phyloP scores from a whole-genome alignment of 1,140 invertebrate genomes.

The Eulimnadia texana region DNA sequence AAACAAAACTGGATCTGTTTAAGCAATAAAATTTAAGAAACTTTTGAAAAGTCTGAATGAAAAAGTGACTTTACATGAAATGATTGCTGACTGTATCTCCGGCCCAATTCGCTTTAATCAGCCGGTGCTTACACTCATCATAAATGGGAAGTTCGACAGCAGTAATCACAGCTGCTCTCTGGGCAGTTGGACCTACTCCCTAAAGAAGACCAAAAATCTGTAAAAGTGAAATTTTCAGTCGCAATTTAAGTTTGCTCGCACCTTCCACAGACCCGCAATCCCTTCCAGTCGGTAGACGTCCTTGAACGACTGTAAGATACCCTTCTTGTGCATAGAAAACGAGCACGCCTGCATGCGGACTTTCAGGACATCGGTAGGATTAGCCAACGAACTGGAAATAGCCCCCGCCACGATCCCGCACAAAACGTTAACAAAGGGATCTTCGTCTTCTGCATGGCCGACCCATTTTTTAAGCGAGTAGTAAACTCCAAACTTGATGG shows the following conservation, averaged over 20 bases:
- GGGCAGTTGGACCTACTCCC: constrained; percentile 79
- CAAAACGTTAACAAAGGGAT: constrained; percentile 60
- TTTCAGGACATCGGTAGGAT: constrained; percentile 97
- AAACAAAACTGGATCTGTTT: constrained; percentile 67
- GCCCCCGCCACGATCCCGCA: constrained; percentile 69
- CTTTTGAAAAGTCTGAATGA: not conserved
- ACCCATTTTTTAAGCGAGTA: constrained; percentile 65
- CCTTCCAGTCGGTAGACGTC: constrained; percentile 68
- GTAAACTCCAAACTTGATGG: constrained; percentile 92
- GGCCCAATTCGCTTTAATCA: constrained; percentile 44
- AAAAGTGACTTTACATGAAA: constrained; percentile 52
- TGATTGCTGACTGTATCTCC: constrained; percentile 73
- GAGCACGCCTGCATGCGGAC: constrained; percentile 69
- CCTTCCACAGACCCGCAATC: constrained; percentile 68
- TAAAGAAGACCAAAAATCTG: constrained; percentile 30
- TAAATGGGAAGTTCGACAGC: constrained; percentile 88
- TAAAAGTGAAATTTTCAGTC: not conserved
- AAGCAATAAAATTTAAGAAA: constrained; percentile 12
- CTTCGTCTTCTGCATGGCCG: constrained; percentile 46
- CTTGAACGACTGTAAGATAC: constrained; percentile 56
- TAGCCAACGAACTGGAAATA: constrained; percentile 84
- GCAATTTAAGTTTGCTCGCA: constrained; percentile 30
- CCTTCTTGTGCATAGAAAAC: constrained; percentile 25
- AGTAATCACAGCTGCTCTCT: constrained; percentile 78
- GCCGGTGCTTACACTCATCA: constrained; percentile 70